Base-by-base conservation (phyloP, 2,797 vertebrate genomes). In the Rachycentron canadum region DNA sequence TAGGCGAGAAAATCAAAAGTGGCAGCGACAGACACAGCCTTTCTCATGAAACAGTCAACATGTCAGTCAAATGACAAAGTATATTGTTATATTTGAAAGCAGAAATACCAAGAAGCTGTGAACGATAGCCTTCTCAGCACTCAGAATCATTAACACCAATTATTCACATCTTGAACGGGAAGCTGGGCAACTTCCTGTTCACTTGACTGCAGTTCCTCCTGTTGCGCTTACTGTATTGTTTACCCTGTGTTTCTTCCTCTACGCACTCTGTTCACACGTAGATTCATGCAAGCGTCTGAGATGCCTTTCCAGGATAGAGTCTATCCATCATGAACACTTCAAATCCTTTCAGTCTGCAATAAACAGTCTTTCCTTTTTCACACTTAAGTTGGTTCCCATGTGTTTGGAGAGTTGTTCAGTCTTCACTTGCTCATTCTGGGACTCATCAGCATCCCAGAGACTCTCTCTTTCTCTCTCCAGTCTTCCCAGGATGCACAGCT, bases 391-490 rank as follows among this genome's bases (percentile, higher is more conserved):
- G 76, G 87, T 92, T 94, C 91, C 90, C 90, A 90, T 90, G 88
- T 91, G 89, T 93, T 83, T 89, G 78, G 78, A 91, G 91, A 89
- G 89, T 84, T 45, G 73, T 73, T 95, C 94, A 94, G 81, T 95
- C 92, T 81, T 93, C 95, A 95, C 94, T 94, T 95, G 86, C 90
- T 95, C 90, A 94, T 95, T 90, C 86, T 69, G 78, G 73, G 73
- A 73, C 82, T 86, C 89, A 84, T 93, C 92, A 87, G 82, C 80
- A 87, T 86, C 86, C 70, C 67, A 85, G 81, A 78, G 78, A 80
- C 84, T 85, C 81, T 74, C 78, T 73, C 84, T 85, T 79, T 74
- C 78, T 73, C 82, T 84, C 70, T 76, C 77, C 82, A 68, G 87
- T 82, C 76, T 75, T 83, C 84, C 77, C 92, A 91, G 89, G 87